phyloP scores from a whole-genome alignment of 2,113 vertebrate genomes.

The Hippocampus comes region DNA sequence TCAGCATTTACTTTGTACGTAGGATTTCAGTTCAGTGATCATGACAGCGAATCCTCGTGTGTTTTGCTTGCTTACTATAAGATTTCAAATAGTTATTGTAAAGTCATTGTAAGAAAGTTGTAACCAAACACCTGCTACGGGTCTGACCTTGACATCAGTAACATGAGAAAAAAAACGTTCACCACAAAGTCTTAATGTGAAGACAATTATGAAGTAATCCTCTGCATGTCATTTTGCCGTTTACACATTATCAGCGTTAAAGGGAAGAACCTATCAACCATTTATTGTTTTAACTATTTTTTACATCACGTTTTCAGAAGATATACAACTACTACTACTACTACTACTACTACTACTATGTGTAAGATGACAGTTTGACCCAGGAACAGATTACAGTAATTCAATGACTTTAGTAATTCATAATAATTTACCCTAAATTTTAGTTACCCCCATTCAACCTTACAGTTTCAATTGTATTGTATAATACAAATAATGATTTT shows the following conservation, averaged over 20 bases:
- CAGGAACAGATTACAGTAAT: neutral
- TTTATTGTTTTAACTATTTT: neutral
- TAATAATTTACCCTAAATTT: neutral
- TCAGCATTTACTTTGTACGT: no score
- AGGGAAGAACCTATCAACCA: neutral
- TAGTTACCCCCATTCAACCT: neutral
- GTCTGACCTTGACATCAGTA: no score
- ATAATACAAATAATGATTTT: neutral
- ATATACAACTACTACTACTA: no score
- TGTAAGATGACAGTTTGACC: neutral
- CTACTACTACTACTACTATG: no score
- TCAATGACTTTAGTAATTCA: neutral
- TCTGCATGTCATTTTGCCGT: neutral
- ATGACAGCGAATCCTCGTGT: neutral
- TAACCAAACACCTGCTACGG: no score
- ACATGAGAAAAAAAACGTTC: neutral
- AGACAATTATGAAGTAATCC: neutral
- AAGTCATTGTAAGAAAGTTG: neutral
- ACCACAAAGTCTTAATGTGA: neutral
- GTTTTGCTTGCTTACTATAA: no score
- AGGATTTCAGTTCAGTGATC: constrained; percentile 4
- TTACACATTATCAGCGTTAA: neutral
- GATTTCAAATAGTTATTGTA: neutral
- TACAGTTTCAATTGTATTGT: neutral
- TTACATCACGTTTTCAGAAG: neutral